phyloP scores from a whole-genome alignment of 2,888 invertebrate species.

The Drosophila acutilabella region DNA sequence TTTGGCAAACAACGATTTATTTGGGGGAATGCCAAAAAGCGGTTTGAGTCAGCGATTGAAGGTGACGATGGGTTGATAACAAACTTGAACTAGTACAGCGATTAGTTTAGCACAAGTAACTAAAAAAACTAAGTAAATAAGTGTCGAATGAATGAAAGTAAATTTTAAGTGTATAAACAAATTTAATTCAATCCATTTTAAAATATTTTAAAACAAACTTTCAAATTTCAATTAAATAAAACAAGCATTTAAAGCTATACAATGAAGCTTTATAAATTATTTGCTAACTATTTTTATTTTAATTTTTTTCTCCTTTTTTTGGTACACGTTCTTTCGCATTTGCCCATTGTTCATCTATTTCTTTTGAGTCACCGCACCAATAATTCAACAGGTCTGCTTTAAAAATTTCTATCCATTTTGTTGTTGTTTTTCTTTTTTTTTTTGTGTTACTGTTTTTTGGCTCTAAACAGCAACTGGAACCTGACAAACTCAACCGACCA shows the following conservation, averaged over 20 bases:
- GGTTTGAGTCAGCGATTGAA: constrained; percentile 43
- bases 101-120: background rate
- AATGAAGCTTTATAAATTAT: background rate
- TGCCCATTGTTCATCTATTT: constrained; percentile 35
- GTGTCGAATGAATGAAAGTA: background rate
- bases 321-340: constrained; percentile 14
- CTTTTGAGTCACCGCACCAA: constrained; percentile 48
- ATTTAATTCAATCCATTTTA: too few relatives aligned
- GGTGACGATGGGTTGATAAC: constrained; percentile 44
- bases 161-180: too few relatives aligned
- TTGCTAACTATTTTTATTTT: background rate
- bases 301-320: constrained; percentile 5
- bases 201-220: background rate
- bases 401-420: constrained; percentile 11
- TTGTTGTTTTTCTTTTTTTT: too few relatives aligned
- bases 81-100: background rate
- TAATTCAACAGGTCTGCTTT: constrained; percentile 69
- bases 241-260: background rate
- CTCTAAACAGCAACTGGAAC: constrained; percentile 31
- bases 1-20: constrained; percentile 62
- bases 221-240: background rate
- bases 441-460: constrained; percentile 26
- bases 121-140: background rate
- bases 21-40: constrained; percentile 53
- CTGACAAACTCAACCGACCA: constrained; percentile 30